Evolutionary conservation across 2,888 invertebrate genomes (phyloP).

Genomic region (Phasia obesa): DNA sequence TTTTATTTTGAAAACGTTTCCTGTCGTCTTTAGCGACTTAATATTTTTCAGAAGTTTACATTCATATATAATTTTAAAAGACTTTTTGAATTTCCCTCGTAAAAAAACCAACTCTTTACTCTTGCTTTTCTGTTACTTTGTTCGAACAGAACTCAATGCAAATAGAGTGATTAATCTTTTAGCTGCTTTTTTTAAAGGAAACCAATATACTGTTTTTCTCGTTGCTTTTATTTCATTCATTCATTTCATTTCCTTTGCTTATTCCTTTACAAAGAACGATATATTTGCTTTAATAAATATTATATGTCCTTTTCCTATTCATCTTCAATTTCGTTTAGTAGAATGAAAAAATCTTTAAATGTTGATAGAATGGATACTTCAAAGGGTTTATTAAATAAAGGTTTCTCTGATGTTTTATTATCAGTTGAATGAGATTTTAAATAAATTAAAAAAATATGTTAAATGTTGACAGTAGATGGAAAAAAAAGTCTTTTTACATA

Average conservation of each 20-base stretch:
- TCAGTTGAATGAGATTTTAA: neutral
- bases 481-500: too few relatives aligned
- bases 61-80: too few relatives aligned
- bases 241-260: neutral
- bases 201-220: neutral
- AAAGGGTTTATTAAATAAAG: neutral
- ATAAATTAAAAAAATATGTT: neutral
- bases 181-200: slow-evolving; percentile 19
- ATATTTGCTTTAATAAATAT: neutral
- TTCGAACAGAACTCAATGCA: slow-evolving; percentile 3
- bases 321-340: neutral
- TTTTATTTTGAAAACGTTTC: too few relatives aligned
- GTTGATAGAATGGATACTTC: neutral
- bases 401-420: neutral
- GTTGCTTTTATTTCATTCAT: neutral
- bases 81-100: too few relatives aligned
- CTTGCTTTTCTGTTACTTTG: neutral
- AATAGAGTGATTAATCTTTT: slow-evolving; percentile 50
- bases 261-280: slow-evolving; percentile 21
- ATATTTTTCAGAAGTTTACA: too few relatives aligned
- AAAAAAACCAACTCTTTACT: too few relatives aligned
- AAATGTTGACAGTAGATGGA: too few relatives aligned
- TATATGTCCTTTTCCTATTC: neutral
- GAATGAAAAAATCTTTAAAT: neutral
- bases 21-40: too few relatives aligned